Base-by-base conservation (phyloP, 2,113 vertebrate genomes). In the Eclectus roratus region DNA sequence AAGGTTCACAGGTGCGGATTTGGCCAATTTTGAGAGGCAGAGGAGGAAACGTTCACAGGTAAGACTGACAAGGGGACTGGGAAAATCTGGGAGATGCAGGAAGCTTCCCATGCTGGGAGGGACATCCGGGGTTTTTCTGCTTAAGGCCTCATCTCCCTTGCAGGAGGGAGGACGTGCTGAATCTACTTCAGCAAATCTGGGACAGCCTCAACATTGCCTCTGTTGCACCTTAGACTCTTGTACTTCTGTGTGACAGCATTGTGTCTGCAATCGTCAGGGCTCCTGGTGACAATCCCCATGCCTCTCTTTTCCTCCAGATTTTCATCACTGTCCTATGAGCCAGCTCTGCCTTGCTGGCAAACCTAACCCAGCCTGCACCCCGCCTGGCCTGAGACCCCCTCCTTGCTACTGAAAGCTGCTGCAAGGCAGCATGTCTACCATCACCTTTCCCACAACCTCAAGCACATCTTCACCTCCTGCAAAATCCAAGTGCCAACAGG, bases 261-360 rank as follows among this genome's bases (percentile, higher is more conserved):
- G 0, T 37, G 17, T n/a, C 37, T 69, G 58, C 47, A 41, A 2
- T 43, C 1, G 1, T 5, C 50, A 33, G 17, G 46, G 13, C 15
- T 88, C 31, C 25, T 14, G 49, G 6, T 61, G 19, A 60, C 27
- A 17, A 69, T 33, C 17, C n/a, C 47, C 0, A 1, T 33, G 39
- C 27, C 37, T 73, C 44, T 88, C 35, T 33, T 79, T 71, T 35
- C 27, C 46, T 66, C 33, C 71, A 60, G 33, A 21, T 79, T 71
- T 71, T 50, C 23, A 47, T 19, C 47, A 25, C 61, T 49, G 29
- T 20, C 56, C 63, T 64, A 23, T 1, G 13, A 88, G 6, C 31
- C 56, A 82, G n/a, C 31, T 19, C 29, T 80, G 37, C 19, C 47
- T 63, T 58, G 31, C 46, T 66, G 63, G 39, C 63, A 91, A 43